Percentiles rank a stretch among this genome's conserved stretches.
phyloP scores from a whole-genome alignment of 2,888 invertebrate species.

The Hyposoter didymator region DNA sequence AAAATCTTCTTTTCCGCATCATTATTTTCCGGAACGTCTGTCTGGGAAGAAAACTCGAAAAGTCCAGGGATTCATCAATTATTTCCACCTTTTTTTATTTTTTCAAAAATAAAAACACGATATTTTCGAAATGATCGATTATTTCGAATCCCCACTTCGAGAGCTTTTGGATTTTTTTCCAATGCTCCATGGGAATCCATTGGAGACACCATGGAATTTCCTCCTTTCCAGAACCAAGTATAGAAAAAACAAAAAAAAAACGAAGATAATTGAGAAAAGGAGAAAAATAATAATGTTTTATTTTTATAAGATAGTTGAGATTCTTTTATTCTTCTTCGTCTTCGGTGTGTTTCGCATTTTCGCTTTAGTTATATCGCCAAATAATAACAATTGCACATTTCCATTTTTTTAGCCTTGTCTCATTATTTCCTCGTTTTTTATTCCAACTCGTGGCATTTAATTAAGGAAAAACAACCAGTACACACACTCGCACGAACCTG shows the following conservation, averaged over 20 bases:
- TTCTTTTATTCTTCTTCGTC: conserved; percentile 48
- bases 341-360: conserved; percentile 49
- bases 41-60: background rate
- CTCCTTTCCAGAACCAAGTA: background rate
- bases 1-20: background rate
- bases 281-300: conserved; percentile 52
- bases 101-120: background rate
- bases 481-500: conserved; percentile 11
- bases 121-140: background rate
- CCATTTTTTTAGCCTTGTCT: conserved; percentile 34
- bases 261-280: conserved; percentile 20
- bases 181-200: background rate
- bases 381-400: conserved; percentile 25
- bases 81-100: background rate
- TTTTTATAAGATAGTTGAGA: conserved; percentile 58
- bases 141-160: background rate
- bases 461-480: background rate
- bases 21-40: background rate
- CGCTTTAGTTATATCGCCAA: conserved; percentile 40
- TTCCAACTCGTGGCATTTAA: conserved; percentile 61
- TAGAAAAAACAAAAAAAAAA: conserved; percentile 29
- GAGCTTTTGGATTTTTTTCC: background rate
- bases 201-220: background rate
- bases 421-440: conserved; percentile 10
- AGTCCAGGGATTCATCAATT: background rate